Conservation (phyloP, 2,113 vertebrate species). For the Connochaetes taurinus region DNA sequence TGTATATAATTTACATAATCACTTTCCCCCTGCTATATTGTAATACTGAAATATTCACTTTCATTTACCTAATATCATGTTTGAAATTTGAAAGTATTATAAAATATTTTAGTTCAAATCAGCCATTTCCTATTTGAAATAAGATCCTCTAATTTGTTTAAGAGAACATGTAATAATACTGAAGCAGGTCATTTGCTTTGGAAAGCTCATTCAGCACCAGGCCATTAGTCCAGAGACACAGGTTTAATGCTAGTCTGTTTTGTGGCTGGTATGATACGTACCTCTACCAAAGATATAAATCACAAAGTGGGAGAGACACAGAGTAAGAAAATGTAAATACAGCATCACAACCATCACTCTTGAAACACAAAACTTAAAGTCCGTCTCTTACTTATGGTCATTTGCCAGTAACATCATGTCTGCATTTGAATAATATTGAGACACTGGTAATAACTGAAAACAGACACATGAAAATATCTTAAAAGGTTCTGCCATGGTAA, state of each 20-base stretch:
- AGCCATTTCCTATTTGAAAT: slow-evolving; percentile 4
- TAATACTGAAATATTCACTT: background rate
- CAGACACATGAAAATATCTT: background rate
- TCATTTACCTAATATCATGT: background rate
- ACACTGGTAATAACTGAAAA: background rate
- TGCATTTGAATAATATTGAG: background rate
- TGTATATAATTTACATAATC: background rate
- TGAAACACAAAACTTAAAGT: background rate
- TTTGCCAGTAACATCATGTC: background rate
- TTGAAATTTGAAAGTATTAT: slow-evolving; percentile 29
- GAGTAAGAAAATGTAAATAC: background rate
- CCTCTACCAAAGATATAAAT: background rate
- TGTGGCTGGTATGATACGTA: background rate
- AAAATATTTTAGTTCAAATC: background rate
- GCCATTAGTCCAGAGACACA: background rate
- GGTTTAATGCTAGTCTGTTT: background rate
- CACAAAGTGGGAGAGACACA: background rate
- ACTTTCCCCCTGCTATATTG: background rate
- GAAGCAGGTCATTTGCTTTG: background rate
- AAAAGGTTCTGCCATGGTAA: background rate
- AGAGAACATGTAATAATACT: background rate
- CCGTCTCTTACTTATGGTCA: background rate
- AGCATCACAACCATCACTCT: background rate
- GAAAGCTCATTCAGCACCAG: background rate
- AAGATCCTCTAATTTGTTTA: background rate